Conservation (phyloP, 2,888 invertebrate species). For the Standfussiana lucernea region DNA sequence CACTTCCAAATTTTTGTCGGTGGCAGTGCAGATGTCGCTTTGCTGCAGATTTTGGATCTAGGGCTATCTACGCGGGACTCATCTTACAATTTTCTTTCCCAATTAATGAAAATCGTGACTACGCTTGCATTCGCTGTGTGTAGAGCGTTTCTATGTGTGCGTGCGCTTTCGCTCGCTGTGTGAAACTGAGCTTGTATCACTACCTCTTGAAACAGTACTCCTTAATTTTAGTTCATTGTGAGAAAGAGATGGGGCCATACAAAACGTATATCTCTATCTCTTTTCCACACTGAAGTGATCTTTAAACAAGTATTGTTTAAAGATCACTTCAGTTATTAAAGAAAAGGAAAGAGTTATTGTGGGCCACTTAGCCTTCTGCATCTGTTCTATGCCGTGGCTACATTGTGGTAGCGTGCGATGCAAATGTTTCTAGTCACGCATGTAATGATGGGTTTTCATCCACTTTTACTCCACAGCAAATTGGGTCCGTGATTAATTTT, state of each 20-base stretch:
- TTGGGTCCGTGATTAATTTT: constrained; percentile 53
- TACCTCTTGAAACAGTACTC: background rate
- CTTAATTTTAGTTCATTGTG: background rate
- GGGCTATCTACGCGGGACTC: background rate
- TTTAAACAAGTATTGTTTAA: too few species aligned
- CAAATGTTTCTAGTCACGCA: constrained; percentile 66
- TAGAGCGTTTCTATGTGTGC: background rate
- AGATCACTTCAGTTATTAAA: too few species aligned
- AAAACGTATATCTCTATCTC: background rate
- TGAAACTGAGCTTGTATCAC: background rate
- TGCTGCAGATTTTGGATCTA: background rate
- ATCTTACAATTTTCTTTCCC: background rate
- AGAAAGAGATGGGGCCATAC: background rate
- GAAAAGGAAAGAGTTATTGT: too few species aligned
- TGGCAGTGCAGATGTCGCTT: background rate
- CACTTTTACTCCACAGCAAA: constrained; percentile 47
- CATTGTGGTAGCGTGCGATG: constrained; percentile 57
- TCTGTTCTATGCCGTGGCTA: constrained; percentile 2
- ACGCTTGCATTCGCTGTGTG: background rate
- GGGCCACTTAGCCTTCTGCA: background rate
- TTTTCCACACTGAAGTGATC: background rate
- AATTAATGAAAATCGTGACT: background rate
- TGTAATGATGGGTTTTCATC: constrained; percentile 49
- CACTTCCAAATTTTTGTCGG: background rate
- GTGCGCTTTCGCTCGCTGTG: background rate